Evolutionary conservation across 1,140 invertebrate genomes (phyloP), one percentile per base, ranked within the genome.

Genomic region (Drosophila rhopaloa): DNA sequence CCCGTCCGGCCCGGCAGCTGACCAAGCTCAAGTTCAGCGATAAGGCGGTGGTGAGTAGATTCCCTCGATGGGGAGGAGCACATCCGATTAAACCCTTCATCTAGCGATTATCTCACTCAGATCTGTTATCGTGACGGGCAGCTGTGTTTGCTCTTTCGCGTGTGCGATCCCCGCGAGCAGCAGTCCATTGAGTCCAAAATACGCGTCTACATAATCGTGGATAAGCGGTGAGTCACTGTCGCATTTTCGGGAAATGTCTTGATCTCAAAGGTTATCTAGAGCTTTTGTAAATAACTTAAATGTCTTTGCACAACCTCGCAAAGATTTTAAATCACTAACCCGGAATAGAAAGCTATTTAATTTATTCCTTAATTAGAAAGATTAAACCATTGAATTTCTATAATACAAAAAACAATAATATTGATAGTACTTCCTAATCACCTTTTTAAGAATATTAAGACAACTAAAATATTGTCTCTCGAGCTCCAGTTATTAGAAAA

Each of bases 81-180:
- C 40, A 50, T 14, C n/a, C 13, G 0, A 40, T n/a, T 19, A 19
- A 24, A 44, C 19, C n/a, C 38, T 29, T n/a, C 11, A 27, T 8
- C 29, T 5, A 19, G 14, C 35, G 19, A 29, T 56, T 58, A 46
- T 53, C 63, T 14, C 44, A 79, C 86, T 47, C 72, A 95, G 94
- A 93, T 95, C 38, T 94, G 94, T 76, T 93, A 94, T 41, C 93
- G 95, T n/a, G 94, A 95, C 77, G 94, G 93, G 0, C 90, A 93
- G 35, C 83, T 95, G 5, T 95, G 94, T 71, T 85, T 95, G 13
- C 93, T 95, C 76, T 95, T 95, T 80, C 93, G 95, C 6, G 93
- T 95, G 4, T 94, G 94, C 89, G 95, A 95, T 90, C 91, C 94
- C 9, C 91, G 94, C 5, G 93, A 94, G 55, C 83, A 94, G 32